Conservation (phyloP, 2,888 invertebrate species). For the Ectropis crepuscularia region DNA sequence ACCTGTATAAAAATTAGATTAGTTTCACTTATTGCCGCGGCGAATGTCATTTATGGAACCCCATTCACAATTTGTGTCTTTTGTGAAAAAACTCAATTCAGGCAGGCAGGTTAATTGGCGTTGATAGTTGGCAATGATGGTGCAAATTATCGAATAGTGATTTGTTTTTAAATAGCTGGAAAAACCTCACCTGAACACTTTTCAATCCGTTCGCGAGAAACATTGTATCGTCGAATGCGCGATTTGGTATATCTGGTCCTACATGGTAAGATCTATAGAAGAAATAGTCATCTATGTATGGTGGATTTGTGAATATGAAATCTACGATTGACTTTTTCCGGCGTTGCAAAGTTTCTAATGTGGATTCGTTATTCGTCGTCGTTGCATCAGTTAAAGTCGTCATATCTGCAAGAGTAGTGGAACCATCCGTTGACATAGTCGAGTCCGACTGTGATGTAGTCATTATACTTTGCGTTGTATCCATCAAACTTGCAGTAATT, state of each 20-base stretch:
- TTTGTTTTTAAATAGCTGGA: constrained; percentile 23
- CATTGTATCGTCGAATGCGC: constrained; percentile 59
- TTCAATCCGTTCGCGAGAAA: constrained; percentile 76
- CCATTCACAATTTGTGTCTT: constrained; percentile 39
- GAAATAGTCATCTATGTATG: constrained; percentile 69
- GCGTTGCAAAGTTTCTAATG: constrained; percentile 67
- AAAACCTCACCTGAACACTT: constrained; percentile 69
- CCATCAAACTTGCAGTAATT: constrained; percentile 27
- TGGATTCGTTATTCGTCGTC: constrained; percentile 49
- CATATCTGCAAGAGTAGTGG: constrained; percentile 37
- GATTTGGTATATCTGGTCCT: constrained; percentile 55
- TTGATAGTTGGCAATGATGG: constrained; percentile 28
- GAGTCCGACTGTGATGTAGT: constrained; percentile 30
- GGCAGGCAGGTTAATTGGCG: constrained; percentile 28
- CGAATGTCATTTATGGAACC: constrained; percentile 39
- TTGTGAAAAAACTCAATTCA: constrained; percentile 34
- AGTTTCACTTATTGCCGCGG: constrained; percentile 37
- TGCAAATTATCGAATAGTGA: constrained; percentile 26
- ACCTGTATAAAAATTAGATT: constrained; percentile 70
- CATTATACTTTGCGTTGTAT: constrained; percentile 33
- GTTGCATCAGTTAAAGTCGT: constrained; percentile 43
- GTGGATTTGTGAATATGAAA: constrained; percentile 72
- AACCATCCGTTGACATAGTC: constrained; percentile 34
- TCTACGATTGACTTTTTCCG: constrained; percentile 75
- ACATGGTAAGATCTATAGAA: constrained; percentile 72